Evolutionary conservation across 2,113 vertebrate genomes (phyloP).

Genomic region (Girardinichthys multiradiatus): DNA sequence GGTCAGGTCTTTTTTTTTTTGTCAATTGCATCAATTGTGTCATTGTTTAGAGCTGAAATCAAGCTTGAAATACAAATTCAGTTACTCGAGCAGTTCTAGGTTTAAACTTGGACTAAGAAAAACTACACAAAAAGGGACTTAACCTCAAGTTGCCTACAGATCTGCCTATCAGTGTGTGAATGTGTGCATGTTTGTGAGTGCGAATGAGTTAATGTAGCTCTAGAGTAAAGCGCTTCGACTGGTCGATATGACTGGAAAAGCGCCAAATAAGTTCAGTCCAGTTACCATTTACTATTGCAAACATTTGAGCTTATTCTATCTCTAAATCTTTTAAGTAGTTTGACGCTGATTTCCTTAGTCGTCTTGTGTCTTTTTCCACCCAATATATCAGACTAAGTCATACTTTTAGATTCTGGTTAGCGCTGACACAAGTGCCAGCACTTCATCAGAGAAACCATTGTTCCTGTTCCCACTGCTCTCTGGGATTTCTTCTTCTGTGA

Average conservation of each 20-base stretch:
- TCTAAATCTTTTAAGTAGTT: neutral
- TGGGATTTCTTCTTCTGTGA: conserved; percentile 34
- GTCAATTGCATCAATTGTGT: neutral
- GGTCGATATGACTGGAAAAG: too few species aligned
- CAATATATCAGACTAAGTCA: neutral
- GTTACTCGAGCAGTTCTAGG: neutral
- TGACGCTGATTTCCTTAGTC: neutral
- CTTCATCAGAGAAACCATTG: neutral
- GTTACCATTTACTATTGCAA: too few species aligned
- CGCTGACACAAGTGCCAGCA: neutral
- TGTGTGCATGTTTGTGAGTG: too few species aligned
- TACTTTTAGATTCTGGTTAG: neutral
- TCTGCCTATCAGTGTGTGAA: too few species aligned
- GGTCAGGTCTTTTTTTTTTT: too few species aligned
- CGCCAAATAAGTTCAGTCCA: too few species aligned
- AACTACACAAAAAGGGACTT: too few species aligned
- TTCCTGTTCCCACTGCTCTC: conserved; percentile 24
- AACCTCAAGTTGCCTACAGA: too few species aligned
- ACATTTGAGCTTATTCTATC: neutral
- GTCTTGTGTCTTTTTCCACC: neutral
- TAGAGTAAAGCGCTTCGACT: too few species aligned
- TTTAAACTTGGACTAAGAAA: neutral
- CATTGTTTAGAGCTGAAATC: neutral
- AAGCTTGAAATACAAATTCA: neutral
- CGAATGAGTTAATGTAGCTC: too few species aligned